Conservation (phyloP, 1,140 invertebrate species). For the Diorhabda sublineata region DNA sequence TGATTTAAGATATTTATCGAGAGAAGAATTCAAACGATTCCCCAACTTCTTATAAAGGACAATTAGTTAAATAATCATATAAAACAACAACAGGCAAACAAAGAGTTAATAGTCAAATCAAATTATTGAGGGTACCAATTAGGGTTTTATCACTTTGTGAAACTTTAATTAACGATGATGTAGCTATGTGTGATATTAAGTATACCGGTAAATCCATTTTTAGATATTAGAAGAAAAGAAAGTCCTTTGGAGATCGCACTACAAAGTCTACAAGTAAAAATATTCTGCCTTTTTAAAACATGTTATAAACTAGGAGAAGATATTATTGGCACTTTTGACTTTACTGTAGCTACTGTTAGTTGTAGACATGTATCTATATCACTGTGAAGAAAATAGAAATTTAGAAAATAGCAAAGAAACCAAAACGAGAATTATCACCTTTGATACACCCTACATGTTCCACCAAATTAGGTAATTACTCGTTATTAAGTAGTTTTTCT, state of each 20-base stretch:
- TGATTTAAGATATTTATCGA: no score
- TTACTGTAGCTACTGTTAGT: slow-evolving; percentile 82
- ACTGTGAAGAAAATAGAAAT: slow-evolving; percentile 74
- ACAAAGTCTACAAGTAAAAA: slow-evolving; percentile 73
- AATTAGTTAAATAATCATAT: slow-evolving; percentile 92
- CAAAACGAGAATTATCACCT: slow-evolving; percentile 53
- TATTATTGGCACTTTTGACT: slow-evolving; percentile 94
- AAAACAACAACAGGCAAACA: slow-evolving; percentile 93
- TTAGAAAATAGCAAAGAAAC: slow-evolving; percentile 49
- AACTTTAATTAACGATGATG: slow-evolving; percentile 66
- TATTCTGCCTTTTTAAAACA: slow-evolving; percentile 92
- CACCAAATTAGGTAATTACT: slow-evolving; percentile 67
- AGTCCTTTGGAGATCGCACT: slow-evolving; percentile 80
- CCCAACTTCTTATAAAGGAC: no score
- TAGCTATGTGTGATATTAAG: slow-evolving; percentile 71
- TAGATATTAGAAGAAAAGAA: slow-evolving; percentile 77
- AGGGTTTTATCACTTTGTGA: slow-evolving; percentile 82
- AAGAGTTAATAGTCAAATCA: slow-evolving; percentile 76
- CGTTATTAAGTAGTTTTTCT: no score
- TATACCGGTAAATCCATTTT: slow-evolving; percentile 86
- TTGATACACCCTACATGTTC: slow-evolving; percentile 82
- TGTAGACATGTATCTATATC: slow-evolving; percentile 89
- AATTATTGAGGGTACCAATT: slow-evolving; percentile 83
- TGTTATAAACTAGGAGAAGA: slow-evolving; percentile 94
- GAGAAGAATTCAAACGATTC: no score